Conservation (phyloP, 2,888 invertebrate genomes). For the Pyrrhosoma nymphula region DNA sequence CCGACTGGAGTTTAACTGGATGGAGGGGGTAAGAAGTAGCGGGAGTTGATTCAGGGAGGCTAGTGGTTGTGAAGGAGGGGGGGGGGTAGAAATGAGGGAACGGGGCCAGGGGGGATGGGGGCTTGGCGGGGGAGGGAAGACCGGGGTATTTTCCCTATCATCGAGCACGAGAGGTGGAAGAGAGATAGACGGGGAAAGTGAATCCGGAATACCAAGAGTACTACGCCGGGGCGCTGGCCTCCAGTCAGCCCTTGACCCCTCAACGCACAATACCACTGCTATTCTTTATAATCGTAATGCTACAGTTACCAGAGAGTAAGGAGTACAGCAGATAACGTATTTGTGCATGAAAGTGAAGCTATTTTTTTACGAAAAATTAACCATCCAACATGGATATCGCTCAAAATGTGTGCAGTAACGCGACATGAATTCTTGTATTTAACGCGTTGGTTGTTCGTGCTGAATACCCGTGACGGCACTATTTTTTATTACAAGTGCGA, state of each 20-base stretch:
- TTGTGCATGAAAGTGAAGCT: too few species aligned
- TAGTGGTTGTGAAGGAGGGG: background rate
- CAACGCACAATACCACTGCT: too few species aligned
- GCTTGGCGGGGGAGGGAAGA: background rate
- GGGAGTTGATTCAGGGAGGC: background rate
- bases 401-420: too few species aligned
- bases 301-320: too few species aligned
- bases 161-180: background rate
- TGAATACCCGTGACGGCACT: too few species aligned
- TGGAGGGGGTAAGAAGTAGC: background rate
- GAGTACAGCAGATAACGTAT: too few species aligned
- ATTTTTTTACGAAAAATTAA: too few species aligned
- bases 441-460: too few species aligned
- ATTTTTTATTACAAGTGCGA: too few species aligned
- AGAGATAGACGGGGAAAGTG: background rate
- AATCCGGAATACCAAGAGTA: background rate
- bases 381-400: too few species aligned
- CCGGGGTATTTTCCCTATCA: constrained; percentile 1
- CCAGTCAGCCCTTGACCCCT: background rate
- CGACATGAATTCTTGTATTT: too few species aligned
- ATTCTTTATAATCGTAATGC: too few species aligned
- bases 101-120: background rate
- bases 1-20: background rate
- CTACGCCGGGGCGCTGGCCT: background rate
- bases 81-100: background rate